Conservation (phyloP, 1,140 invertebrate species). For the Teleopsis dalmanni region DNA sequence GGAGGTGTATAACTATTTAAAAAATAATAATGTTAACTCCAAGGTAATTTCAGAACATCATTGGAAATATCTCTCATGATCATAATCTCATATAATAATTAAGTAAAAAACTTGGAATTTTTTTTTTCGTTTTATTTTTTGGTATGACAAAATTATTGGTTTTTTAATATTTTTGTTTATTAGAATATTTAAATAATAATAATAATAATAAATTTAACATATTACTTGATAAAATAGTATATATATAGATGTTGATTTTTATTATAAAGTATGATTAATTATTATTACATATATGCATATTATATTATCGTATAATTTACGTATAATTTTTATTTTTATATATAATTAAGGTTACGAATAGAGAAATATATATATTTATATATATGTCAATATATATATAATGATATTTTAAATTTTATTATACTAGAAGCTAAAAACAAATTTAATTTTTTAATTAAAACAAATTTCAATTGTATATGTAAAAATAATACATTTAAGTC, state of each 20-base stretch:
- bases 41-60: too few relatives aligned
- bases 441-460: neutral
- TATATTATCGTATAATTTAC: too few relatives aligned
- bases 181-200: slow-evolving; percentile 6
- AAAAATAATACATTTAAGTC: neutral
- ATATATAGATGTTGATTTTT: slow-evolving; percentile 5
- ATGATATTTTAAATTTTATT: neutral
- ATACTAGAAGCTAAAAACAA: too few relatives aligned
- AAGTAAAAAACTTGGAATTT: too few relatives aligned
- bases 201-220: slow-evolving; percentile 7
- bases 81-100: too few relatives aligned
- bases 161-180: slow-evolving; percentile 7
- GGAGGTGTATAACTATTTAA: too few relatives aligned
- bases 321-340: slow-evolving; percentile 3
- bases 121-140: slow-evolving; percentile 5
- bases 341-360: slow-evolving; percentile 5
- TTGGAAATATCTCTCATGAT: too few relatives aligned
- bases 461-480: neutral
- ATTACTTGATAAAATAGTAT: slow-evolving; percentile 8
- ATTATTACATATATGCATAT: slow-evolving; percentile 9
- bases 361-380: slow-evolving; percentile 7
- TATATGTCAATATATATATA: slow-evolving; percentile 2
- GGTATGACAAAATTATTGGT: slow-evolving; percentile 17
- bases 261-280: neutral
- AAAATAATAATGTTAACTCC: too few relatives aligned